phyloP scores from a whole-genome alignment of 2,113 vertebrate species.

The Rhinogobius similis region DNA sequence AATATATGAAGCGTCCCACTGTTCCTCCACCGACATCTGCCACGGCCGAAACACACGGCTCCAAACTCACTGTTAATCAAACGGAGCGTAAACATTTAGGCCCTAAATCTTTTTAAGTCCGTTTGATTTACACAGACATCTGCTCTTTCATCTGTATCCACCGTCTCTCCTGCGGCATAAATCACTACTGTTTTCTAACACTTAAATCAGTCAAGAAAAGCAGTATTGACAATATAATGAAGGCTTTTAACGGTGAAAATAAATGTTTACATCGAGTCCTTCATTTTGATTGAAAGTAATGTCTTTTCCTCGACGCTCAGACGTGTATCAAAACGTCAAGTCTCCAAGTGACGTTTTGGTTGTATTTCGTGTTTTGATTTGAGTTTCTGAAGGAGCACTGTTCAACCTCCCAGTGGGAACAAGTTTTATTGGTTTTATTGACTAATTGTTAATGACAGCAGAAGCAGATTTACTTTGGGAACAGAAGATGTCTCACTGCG shows the following conservation, averaged over 20 bases:
- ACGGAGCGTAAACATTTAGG: slow-evolving; percentile 28
- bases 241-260: background rate
- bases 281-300: slow-evolving; percentile 3
- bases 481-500: background rate
- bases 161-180: slow-evolving; percentile 30
- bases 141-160: slow-evolving; percentile 46
- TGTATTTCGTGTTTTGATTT: background rate
- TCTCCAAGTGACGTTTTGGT: background rate
- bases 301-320: background rate
- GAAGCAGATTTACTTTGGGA: slow-evolving; percentile 3
- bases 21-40: background rate
- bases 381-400: background rate
- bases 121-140: slow-evolving; percentile 48
- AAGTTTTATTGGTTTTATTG: background rate
- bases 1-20: background rate
- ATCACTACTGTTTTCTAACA: slow-evolving; percentile 9
- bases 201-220: background rate
- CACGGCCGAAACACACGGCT: slow-evolving; percentile 6
- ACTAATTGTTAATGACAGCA: background rate
- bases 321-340: background rate
- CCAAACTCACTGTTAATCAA: slow-evolving; percentile 23
- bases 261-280: background rate
- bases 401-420: slow-evolving; percentile 1
- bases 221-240: slow-evolving; percentile 3
- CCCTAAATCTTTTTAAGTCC: slow-evolving; percentile 10